Evolutionary conservation across 1,140 invertebrate species (phyloP).

Genomic region (Bradynema listronoti): DNA sequence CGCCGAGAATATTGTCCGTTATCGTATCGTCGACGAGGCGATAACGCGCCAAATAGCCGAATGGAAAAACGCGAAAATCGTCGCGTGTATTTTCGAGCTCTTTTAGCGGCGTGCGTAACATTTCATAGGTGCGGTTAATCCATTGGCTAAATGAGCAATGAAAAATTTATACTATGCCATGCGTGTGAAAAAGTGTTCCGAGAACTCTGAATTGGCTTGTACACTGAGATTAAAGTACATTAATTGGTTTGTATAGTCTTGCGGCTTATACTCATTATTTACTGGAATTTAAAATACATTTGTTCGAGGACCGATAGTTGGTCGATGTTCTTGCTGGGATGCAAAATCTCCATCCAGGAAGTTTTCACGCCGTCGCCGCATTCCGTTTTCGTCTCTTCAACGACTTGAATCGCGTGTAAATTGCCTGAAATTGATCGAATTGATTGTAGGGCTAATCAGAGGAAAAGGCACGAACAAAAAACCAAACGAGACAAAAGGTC

Average conservation of each 20-base stretch:
- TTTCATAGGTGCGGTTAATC: not conserved
- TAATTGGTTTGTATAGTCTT: not conserved
- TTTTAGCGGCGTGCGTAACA: not conserved
- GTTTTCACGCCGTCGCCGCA: conserved; percentile 13
- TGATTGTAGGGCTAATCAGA: too few relatives aligned
- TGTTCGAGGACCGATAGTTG: conserved; percentile 12
- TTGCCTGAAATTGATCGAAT: not conserved
- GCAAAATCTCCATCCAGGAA: conserved; percentile 22
- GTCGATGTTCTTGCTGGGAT: not conserved
- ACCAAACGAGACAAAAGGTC: too few relatives aligned
- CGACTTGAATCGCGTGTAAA: conserved; percentile 12
- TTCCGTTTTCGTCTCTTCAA: conserved; percentile 10
- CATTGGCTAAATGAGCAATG: not conserved
- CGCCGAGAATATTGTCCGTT: conserved; percentile 1
- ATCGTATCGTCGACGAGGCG: conserved; percentile 12
- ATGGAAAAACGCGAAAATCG: conserved; percentile 22
- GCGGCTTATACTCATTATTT: not conserved
- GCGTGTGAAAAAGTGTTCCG: not conserved
- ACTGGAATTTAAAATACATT: conserved; percentile 12
- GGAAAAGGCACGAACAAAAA: too few relatives aligned
- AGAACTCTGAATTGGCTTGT: not conserved
- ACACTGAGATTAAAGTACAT: not conserved
- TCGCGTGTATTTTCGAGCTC: not conserved
- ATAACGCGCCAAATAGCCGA: conserved; percentile 17
- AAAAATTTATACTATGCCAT: not conserved